A percentile compares a stretch with the other conserved stretches of the same genome.
These are phyloP conservation scores for Dufourea novaeangliae DNA, from an alignment of 1,140 invertebrate genomes.

Conservation along the genomic window DNA sequence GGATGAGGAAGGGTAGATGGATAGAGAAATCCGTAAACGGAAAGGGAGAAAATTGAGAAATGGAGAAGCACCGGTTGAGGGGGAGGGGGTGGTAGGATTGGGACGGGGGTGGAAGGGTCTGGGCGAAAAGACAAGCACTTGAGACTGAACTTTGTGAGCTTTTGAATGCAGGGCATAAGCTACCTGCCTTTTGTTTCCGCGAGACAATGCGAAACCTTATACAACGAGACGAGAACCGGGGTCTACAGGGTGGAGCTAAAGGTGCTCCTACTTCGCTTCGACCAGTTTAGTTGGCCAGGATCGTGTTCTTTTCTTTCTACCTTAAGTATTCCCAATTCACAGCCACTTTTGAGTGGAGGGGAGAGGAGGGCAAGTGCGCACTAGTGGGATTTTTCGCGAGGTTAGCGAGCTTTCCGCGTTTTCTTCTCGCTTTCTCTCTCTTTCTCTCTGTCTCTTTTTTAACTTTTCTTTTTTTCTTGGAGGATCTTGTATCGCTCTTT, in stretches of 20 bases:
- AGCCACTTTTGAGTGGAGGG: constrained; percentile 48
- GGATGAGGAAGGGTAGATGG: background rate
- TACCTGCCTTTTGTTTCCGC: constrained; percentile 73
- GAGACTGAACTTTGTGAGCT: constrained; percentile 75
- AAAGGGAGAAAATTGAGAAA: constrained; percentile 41
- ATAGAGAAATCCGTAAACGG: constrained; percentile 48
- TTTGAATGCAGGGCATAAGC: constrained; percentile 73
- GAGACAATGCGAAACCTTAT: constrained; percentile 72
- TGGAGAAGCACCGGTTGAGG: constrained; percentile 6
- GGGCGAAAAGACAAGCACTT: constrained; percentile 63
- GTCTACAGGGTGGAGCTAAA: background rate
- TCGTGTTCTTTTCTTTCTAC: constrained; percentile 51
- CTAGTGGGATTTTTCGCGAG: constrained; percentile 41
- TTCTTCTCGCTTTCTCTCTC: background rate
- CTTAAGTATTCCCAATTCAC: constrained; percentile 57
- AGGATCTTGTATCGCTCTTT: background rate
- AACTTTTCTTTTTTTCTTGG: background rate
- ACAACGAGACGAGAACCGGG: constrained; percentile 50
- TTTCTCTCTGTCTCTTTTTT: background rate
- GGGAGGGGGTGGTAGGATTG: constrained; percentile 5
- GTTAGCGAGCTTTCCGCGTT: constrained; percentile 31
- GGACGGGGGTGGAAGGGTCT: constrained; percentile 14
- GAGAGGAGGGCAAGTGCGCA: constrained; percentile 40
- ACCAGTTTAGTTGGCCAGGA: constrained; percentile 57
- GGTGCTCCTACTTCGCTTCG: constrained; percentile 59